Evolutionary conservation across 2,888 invertebrate species (phyloP).

Genomic region (Chloroclystis v-ata): DNA sequence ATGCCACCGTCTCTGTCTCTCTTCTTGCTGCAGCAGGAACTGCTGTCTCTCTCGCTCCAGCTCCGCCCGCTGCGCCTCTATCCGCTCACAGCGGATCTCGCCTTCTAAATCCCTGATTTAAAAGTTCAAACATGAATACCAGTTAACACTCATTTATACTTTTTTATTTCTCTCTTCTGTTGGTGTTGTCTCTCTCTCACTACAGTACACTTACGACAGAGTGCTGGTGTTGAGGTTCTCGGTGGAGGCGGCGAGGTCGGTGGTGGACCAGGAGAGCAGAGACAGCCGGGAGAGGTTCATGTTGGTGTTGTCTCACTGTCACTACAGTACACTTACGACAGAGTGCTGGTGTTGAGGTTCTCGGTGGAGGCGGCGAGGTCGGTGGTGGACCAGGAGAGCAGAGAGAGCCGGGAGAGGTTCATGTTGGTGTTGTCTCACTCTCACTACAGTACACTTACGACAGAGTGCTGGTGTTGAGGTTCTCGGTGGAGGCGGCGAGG

Average conservation of each 20-base stretch:
- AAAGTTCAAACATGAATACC: not conserved
- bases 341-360: slow-evolving; percentile 73
- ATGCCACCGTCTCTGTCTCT: slow-evolving; percentile 69
- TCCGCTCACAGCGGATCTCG: slow-evolving; percentile 78
- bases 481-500: too few relatives aligned
- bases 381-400: slow-evolving; percentile 89
- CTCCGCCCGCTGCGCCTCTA: slow-evolving; percentile 80
- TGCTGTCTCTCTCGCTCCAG: slow-evolving; percentile 79
- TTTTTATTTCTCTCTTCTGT: too few relatives aligned
- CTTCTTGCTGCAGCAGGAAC: slow-evolving; percentile 78
- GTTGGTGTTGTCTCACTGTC: slow-evolving; percentile 82
- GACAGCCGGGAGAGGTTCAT: slow-evolving; percentile 89
- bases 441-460: not conserved
- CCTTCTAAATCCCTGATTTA: slow-evolving; percentile 59
- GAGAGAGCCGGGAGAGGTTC: slow-evolving; percentile 88
- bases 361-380: slow-evolving; percentile 86
- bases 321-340: slow-evolving; percentile 60
- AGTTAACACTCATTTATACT: too few relatives aligned
- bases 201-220: slow-evolving; percentile 56
- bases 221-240: slow-evolving; percentile 79
- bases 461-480: not conserved
- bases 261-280: slow-evolving; percentile 88
- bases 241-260: slow-evolving; percentile 85
- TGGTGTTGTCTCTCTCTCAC: not conserved
- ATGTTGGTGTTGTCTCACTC: slow-evolving; percentile 38